Percentiles rank a stretch among this genome's conserved stretches.
These are phyloP conservation scores for Pseudomyrmex gracilis DNA, from an alignment of 1,140 invertebrate species.

Conservation along the genomic window DNA sequence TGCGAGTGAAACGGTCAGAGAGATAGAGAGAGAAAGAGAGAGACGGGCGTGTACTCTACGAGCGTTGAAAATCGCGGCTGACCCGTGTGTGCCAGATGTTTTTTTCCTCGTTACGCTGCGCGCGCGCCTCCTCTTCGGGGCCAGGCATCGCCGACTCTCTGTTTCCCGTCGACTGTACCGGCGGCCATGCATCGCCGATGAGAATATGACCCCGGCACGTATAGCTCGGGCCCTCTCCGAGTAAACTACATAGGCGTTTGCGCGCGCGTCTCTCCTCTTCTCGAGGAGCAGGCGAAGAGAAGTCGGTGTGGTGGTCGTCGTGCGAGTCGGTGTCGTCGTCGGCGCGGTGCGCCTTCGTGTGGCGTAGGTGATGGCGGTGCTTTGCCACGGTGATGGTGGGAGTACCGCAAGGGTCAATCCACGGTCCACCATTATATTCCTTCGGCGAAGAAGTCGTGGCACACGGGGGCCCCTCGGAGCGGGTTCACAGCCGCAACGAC, in stretches of 20 bases:
- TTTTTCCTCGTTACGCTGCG: constrained; percentile 16
- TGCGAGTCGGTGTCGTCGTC: constrained; percentile 61
- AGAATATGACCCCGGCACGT: constrained; percentile 81
- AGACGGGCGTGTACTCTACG: constrained; percentile 58
- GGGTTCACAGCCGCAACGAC: constrained; percentile 65
- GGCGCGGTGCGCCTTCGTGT: constrained; percentile 34
- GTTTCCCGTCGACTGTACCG: constrained; percentile 63
- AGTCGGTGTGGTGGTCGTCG: constrained; percentile 34
- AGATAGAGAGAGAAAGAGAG: neutral
- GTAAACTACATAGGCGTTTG: constrained; percentile 64
- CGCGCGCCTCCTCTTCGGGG: constrained; percentile 19
- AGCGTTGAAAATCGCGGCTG: constrained; percentile 67
- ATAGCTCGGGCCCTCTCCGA: constrained; percentile 65
- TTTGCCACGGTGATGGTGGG: constrained; percentile 74
- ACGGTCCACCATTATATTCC: constrained; percentile 71
- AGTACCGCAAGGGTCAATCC: constrained; percentile 83
- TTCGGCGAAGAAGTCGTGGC: constrained; percentile 50
- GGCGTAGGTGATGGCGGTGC: constrained; percentile 67
- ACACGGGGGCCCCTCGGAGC: constrained; percentile 63
- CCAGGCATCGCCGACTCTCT: constrained; percentile 36
- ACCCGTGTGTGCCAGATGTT: constrained; percentile 50
- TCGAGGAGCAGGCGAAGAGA: neutral
- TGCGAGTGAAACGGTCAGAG: constrained; percentile 13
- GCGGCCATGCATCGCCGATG: constrained; percentile 78
- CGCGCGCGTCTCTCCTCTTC: constrained; percentile 59